Evolutionary conservation across 2,888 invertebrate genomes (phyloP).

Genomic region (Notodonta ziczac): DNA sequence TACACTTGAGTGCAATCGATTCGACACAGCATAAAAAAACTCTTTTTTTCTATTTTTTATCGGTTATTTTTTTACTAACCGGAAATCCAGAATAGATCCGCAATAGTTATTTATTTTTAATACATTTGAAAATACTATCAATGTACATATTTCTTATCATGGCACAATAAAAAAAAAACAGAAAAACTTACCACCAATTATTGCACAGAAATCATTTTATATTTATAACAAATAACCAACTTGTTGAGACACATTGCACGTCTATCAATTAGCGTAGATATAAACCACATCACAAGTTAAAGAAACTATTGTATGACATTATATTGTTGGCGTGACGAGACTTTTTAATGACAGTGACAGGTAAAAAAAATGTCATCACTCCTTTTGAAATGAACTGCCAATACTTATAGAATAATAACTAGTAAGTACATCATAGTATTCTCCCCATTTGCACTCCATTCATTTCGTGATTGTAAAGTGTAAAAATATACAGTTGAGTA

Average conservation of each 20-base stretch:
- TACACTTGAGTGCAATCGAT: constrained; percentile 25
- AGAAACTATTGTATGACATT: no score
- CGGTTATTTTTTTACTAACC: no score
- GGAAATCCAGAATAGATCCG: no score
- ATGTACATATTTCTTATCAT: not conserved
- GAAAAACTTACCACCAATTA: not conserved
- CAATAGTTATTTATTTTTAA: no score
- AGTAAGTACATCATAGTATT: constrained; percentile 12
- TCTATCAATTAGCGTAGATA: not conserved
- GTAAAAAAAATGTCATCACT: no score
- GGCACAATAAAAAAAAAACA: not conserved
- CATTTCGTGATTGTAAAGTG: constrained; percentile 24
- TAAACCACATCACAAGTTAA: not conserved
- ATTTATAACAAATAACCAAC: not conserved
- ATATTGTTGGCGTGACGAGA: no score
- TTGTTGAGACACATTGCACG: not conserved
- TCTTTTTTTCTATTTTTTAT: not conserved
- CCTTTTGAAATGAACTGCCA: no score
- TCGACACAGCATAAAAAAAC: constrained; percentile 12
- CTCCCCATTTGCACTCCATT: not conserved
- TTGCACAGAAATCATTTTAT: not conserved
- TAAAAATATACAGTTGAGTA: constrained; percentile 42
- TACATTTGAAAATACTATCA: no score
- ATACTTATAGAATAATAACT: no score
- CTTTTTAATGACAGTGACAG: no score